Evolutionary conservation across 2,113 vertebrate species (phyloP).

Genomic region (Acrocephalus kingi): DNA sequence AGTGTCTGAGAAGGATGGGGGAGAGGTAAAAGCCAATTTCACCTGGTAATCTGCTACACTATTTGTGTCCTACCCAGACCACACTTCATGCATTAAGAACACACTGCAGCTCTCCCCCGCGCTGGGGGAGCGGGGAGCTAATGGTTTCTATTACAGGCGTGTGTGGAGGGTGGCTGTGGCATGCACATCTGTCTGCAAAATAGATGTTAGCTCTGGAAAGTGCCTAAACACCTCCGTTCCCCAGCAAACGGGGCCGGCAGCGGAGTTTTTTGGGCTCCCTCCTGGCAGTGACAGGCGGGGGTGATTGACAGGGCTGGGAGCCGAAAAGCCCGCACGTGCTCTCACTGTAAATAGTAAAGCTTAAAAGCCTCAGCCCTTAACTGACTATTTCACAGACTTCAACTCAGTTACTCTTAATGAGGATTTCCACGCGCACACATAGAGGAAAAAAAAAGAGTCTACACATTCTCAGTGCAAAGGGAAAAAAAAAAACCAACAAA

Average conservation of each 20-base stretch:
- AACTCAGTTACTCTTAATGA: conserved; percentile 65
- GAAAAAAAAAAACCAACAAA: not conserved
- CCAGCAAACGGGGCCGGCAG: not conserved
- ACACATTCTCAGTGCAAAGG: not conserved
- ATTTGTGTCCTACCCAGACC: conserved; percentile 67
- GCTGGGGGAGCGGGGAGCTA: conserved; percentile 48
- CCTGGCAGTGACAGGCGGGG: not conserved
- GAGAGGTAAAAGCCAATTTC: conserved; percentile 73
- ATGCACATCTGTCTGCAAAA: conserved; percentile 41
- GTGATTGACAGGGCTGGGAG: conserved; percentile 63
- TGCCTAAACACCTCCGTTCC: conserved; percentile 32
- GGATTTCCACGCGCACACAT: conserved; percentile 23
- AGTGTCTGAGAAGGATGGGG: conserved; percentile 72
- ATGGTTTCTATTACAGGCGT: conserved; percentile 60
- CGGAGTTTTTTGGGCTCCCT: not conserved
- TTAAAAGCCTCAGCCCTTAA: conserved; percentile 30
- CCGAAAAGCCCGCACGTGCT: conserved; percentile 13
- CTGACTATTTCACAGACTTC: not conserved
- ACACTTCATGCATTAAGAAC: conserved; percentile 67
- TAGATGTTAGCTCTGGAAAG: conserved; percentile 29
- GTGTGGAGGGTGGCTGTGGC: conserved; percentile 2
- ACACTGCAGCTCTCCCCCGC: conserved; percentile 43
- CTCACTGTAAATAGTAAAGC: conserved; percentile 58
- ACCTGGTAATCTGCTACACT: conserved; percentile 78
- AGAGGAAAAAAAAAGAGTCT: not conserved